Percentiles rank a stretch among this genome's conserved stretches.
Evolutionary conservation across 2,113 vertebrate genomes (phyloP).

Genomic region (Xiphophorus couchianus): DNA sequence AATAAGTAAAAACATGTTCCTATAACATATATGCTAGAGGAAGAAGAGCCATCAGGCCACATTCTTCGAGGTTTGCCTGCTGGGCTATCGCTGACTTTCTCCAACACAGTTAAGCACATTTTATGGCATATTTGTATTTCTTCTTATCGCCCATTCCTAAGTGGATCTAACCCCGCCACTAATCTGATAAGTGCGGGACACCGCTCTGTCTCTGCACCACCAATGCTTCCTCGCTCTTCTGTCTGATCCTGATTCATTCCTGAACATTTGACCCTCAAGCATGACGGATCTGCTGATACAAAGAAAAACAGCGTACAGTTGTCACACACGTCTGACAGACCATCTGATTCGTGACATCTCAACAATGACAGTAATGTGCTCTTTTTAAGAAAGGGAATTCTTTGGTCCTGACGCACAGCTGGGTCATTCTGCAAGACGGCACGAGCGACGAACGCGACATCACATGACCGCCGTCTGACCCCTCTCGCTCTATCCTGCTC

Average conservation of each 20-base stretch:
- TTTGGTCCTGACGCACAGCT: conserved; percentile 28
- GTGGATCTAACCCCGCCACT: conserved; percentile 60
- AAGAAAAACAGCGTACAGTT: conserved; percentile 44
- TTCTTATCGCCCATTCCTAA: conserved; percentile 67
- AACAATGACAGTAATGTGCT: conserved; percentile 67
- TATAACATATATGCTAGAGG: background rate
- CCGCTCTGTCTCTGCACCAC: conserved; percentile 69
- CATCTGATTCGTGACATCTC: conserved; percentile 52
- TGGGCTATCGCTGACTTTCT: conserved; percentile 46
- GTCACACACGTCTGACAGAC: conserved; percentile 51
- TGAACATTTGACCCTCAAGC: conserved; percentile 72
- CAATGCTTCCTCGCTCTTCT: conserved; percentile 47
- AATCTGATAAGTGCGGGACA: conserved; percentile 78
- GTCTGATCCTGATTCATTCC: conserved; percentile 59
- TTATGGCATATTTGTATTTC: conserved; percentile 70
- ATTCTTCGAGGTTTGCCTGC: conserved; percentile 36
- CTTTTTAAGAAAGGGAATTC: conserved; percentile 40
- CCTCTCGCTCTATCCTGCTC: conserved; percentile 34
- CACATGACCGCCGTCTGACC: conserved; percentile 53
- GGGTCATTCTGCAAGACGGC: conserved; percentile 25
- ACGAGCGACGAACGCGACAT: conserved; percentile 15
- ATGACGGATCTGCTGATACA: conserved; percentile 67
- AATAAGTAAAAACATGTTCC: background rate
- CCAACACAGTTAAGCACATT: conserved; percentile 58
- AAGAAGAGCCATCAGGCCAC: conserved; percentile 2